Conservation (phyloP, 2,888 invertebrate genomes). For the Eurytoma californica region DNA sequence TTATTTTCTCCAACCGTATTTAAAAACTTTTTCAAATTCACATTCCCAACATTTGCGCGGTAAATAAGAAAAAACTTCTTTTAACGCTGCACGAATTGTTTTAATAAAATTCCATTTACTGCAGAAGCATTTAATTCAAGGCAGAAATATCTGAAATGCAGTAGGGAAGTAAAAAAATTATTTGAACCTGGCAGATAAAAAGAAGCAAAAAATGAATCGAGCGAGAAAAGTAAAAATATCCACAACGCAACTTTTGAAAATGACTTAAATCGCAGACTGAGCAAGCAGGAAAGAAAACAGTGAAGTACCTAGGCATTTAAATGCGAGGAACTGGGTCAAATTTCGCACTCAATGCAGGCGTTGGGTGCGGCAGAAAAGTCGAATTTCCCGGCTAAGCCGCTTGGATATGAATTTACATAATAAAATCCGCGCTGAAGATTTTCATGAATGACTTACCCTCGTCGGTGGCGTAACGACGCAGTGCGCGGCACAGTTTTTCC, state of each 20-base stretch:
- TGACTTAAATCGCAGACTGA: background rate
- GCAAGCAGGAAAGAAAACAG: background rate
- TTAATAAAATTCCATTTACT: too few species aligned
- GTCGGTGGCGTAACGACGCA: conserved; percentile 7
- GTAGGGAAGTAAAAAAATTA: too few species aligned
- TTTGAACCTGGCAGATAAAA: background rate
- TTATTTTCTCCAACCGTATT: too few species aligned
- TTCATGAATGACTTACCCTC: conserved; percentile 21
- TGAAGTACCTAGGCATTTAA: background rate
- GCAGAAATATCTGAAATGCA: too few species aligned
- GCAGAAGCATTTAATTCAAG: too few species aligned
- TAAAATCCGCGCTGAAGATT: conserved; percentile 25
- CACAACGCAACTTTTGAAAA: background rate
- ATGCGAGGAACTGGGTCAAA: conserved; percentile 39
- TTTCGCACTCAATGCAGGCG: conserved; percentile 10
- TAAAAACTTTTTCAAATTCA: too few species aligned
- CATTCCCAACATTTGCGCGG: too few species aligned
- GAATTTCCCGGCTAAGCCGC: conserved; percentile 15
- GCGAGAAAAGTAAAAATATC: background rate
- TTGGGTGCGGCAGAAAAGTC: conserved; percentile 12
- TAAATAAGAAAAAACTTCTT: too few species aligned
- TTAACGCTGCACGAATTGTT: too few species aligned
- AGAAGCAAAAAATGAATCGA: background rate
- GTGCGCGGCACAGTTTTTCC: conserved; percentile 27
- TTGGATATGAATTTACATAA: conserved; percentile 34